phyloP scores from a whole-genome alignment of 2,797 vertebrate genomes.

The Lutjanus campechanus region DNA sequence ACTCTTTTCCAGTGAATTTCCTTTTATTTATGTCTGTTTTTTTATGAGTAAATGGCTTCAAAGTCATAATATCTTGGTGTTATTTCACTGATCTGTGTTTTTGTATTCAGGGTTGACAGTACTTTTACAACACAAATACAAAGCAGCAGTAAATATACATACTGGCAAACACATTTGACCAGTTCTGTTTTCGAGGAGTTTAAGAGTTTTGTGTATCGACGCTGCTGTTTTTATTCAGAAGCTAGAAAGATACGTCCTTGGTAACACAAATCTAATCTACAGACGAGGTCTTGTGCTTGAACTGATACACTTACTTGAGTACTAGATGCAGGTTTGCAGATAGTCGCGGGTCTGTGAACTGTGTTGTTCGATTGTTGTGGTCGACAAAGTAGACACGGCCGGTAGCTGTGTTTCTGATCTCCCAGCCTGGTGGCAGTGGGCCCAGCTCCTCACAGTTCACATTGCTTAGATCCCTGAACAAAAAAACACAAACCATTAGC shows the following conservation, averaged over 20 bases:
- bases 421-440: slow-evolving; percentile 96
- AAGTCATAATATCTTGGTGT: neutral
- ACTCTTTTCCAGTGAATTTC: neutral
- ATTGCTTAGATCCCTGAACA: slow-evolving; percentile 94
- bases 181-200: too few species aligned
- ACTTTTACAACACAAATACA: too few species aligned
- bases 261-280: too few species aligned
- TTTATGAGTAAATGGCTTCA: neutral
- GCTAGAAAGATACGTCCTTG: too few species aligned
- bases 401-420: slow-evolving; percentile 96
- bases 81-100: too few species aligned
- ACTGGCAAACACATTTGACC: too few species aligned
- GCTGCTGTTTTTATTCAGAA: too few species aligned
- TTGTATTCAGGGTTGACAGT: too few species aligned
- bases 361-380: slow-evolving; percentile 98
- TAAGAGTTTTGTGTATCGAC: too few species aligned
- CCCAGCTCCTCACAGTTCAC: slow-evolving; percentile 98
- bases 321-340: slow-evolving; percentile 96
- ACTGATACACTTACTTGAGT: slow-evolving; percentile 89
- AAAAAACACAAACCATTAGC: slow-evolving; percentile 6
- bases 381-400: slow-evolving; percentile 98
- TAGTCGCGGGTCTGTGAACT: slow-evolving; percentile 96
- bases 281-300: neutral
- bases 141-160: too few species aligned
- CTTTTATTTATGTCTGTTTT: neutral